Evolutionary conservation across 1,140 invertebrate species (phyloP).

Genomic region (Phortica variegata): DNA sequence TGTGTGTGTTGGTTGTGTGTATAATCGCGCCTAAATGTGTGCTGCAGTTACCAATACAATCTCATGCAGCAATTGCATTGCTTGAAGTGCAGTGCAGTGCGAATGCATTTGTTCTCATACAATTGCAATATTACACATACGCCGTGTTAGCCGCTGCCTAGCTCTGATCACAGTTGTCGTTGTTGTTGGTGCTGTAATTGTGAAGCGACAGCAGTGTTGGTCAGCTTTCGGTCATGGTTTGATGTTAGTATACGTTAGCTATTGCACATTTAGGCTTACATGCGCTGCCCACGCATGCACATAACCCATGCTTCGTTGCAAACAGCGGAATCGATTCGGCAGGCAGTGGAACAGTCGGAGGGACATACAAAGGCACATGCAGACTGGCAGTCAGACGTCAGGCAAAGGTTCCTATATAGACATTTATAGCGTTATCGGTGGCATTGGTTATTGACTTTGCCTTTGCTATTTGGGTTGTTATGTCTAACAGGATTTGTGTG

Average conservation of each 20-base stretch:
- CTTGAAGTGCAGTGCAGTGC: slow-evolving; percentile 25
- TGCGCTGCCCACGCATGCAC: slow-evolving; percentile 1
- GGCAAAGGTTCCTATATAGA: slow-evolving; percentile 19
- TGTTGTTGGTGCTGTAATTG: no score
- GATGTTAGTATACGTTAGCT: no score
- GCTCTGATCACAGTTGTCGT: slow-evolving; percentile 3
- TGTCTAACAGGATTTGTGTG: slow-evolving; percentile 4
- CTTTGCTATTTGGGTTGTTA: slow-evolving; percentile 19
- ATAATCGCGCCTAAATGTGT: neutral
- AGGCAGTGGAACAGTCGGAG: no score
- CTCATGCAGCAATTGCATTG: slow-evolving; percentile 4
- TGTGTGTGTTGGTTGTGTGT: slow-evolving; percentile 2
- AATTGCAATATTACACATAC: slow-evolving; percentile 35
- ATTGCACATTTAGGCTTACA: slow-evolving; percentile 27
- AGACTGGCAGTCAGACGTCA: neutral
- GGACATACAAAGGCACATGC: neutral
- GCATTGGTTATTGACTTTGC: slow-evolving; percentile 53
- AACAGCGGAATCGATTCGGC: neutral
- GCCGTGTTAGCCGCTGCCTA: slow-evolving; percentile 20
- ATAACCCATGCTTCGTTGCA: neutral
- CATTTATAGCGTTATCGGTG: slow-evolving; percentile 45
- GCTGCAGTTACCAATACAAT: slow-evolving; percentile 8
- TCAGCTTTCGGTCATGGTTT: no score
- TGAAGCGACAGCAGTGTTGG: no score
- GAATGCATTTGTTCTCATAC: slow-evolving; percentile 33